Evolutionary conservation across 2,797 vertebrate genomes (phyloP).

Genomic region (Glossophaga mutica): DNA sequence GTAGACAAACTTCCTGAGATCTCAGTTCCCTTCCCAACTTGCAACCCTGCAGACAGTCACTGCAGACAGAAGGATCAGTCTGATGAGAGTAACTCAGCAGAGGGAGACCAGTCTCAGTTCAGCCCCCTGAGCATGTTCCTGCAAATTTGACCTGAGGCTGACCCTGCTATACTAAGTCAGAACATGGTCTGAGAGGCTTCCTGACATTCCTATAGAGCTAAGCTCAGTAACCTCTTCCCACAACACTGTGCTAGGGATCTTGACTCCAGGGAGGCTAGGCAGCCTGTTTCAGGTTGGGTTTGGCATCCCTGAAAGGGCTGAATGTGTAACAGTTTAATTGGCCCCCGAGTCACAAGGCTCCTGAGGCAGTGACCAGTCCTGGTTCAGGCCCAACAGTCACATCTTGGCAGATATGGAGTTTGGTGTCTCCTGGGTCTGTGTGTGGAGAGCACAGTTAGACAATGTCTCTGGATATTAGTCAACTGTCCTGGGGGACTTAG

Average conservation of each 20-base stretch:
- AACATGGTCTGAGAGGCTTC: not conserved
- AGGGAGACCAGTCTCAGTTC: not conserved
- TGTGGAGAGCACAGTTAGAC: not conserved
- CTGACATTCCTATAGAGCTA: not conserved
- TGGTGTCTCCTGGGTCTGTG: not conserved
- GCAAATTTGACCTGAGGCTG: not conserved
- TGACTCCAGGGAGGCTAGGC: not conserved
- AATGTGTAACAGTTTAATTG: not conserved
- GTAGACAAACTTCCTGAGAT: not conserved
- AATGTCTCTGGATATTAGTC: too few relatives aligned
- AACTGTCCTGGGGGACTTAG: not conserved
- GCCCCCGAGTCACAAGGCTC: not conserved
- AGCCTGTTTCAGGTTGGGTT: not conserved
- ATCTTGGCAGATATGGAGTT: not conserved
- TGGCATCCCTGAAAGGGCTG: not conserved
- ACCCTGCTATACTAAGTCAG: not conserved
- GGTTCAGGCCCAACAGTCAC: not conserved
- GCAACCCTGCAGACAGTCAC: not conserved
- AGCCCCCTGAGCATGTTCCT: too few relatives aligned
- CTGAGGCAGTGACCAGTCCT: not conserved
- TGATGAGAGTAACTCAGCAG: not conserved
- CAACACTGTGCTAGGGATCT: not conserved
- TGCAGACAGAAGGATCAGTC: not conserved
- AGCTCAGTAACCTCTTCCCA: not conserved
- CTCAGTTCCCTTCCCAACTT: not conserved